These are phyloP conservation scores for Elgaria multicarinata DNA, from an alignment of 2,113 vertebrate species.

Conservation along the genomic window DNA sequence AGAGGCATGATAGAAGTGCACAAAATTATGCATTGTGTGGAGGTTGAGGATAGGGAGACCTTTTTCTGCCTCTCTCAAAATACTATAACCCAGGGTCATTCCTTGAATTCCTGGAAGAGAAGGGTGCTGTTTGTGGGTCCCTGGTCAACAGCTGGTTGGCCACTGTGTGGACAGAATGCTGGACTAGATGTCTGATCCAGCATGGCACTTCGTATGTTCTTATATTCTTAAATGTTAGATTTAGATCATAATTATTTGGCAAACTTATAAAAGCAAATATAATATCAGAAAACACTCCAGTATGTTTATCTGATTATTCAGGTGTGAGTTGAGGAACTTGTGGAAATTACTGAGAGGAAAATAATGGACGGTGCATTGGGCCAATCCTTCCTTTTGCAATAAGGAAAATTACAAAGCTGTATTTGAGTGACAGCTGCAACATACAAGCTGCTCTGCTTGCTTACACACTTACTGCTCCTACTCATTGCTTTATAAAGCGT, in stretches of 20 bases:
- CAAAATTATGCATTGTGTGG: too few relatives aligned
- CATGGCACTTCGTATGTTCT: too few relatives aligned
- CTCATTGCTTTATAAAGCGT: slow-evolving; percentile 31
- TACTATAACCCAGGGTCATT: too few relatives aligned
- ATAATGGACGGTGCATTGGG: slow-evolving; percentile 8
- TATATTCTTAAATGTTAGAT: too few relatives aligned
- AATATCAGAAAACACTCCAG: background rate
- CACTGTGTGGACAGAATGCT: too few relatives aligned
- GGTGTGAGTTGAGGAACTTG: background rate
- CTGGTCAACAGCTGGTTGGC: too few relatives aligned
- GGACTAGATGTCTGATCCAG: too few relatives aligned
- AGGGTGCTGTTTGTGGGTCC: too few relatives aligned
- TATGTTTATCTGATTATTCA: slow-evolving; percentile 4
- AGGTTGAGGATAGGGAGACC: too few relatives aligned
- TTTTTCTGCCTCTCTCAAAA: too few relatives aligned
- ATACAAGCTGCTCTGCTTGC: slow-evolving; percentile 1
- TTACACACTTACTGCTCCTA: slow-evolving; percentile 24
- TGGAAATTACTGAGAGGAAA: slow-evolving; percentile 5
- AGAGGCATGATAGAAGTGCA: too few relatives aligned
- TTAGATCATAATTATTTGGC: background rate
- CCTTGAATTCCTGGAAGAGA: too few relatives aligned
- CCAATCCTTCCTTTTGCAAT: background rate
- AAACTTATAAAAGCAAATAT: background rate
- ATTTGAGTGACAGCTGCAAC: background rate
- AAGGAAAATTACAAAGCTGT: slow-evolving; percentile 1